A percentile compares a stretch with the other conserved stretches of the same genome.
phyloP scores from a whole-genome alignment of 2,113 vertebrate species.

The Gobius niger region DNA sequence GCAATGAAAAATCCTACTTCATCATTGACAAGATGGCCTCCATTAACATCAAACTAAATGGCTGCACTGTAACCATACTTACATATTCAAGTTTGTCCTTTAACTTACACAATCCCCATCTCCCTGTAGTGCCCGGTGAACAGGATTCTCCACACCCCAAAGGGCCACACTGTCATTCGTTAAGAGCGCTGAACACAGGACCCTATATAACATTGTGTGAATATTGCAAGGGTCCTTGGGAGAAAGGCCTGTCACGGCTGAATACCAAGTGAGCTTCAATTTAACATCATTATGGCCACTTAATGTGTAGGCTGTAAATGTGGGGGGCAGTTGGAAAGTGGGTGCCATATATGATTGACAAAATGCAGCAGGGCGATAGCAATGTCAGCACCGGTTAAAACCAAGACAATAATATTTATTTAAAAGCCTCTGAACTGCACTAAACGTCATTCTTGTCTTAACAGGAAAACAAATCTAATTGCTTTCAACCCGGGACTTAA shows the following conservation, averaged over 20 bases:
- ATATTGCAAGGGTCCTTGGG: constrained; percentile 6
- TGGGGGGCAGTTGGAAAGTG: background rate
- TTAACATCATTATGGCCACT: constrained; percentile 49
- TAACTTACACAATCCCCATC: background rate
- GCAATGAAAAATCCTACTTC: background rate
- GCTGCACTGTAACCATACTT: background rate
- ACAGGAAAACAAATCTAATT: background rate
- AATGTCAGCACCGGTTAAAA: background rate
- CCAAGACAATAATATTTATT: background rate
- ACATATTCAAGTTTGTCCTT: background rate
- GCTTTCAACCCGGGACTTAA: background rate
- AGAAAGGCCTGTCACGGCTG: constrained; percentile 12
- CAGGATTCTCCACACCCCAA: background rate
- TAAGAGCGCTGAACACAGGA: background rate
- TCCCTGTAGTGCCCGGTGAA: background rate
- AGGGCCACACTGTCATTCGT: background rate
- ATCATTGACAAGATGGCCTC: background rate
- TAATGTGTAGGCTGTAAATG: constrained; percentile 20
- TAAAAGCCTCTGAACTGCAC: background rate
- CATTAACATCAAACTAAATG: background rate
- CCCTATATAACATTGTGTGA: background rate
- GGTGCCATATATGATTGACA: background rate
- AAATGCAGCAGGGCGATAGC: background rate
- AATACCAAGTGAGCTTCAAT: constrained; percentile 47
- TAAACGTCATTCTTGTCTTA: background rate